Evolutionary conservation across 2,888 invertebrate species (phyloP), one percentile per base, ranked within the genome.

Genomic region (Drosophila recens): DNA sequence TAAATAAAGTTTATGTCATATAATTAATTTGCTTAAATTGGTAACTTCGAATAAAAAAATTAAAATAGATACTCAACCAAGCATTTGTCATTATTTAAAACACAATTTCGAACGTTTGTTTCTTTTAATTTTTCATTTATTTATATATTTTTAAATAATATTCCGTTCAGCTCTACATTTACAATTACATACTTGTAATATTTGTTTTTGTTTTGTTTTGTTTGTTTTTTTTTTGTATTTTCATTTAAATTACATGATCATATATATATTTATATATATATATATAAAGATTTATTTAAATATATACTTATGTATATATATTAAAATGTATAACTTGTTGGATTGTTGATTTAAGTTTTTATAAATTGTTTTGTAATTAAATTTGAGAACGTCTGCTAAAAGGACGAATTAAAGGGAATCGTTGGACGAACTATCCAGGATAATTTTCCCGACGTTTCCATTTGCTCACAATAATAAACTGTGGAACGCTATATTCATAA

Each of bases 161-260:
- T 78, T 75, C 76, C 82, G 76, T 82, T 89, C 88, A 90, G 82
- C 82, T 88, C 88, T 89, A 89, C 88, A 90, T 90, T 89, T 90
- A 89, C 89, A 89, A 88, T 90, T 89, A 90, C 82, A 90, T 88
- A 86, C 69, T 83, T 87, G 87, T 73, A 84, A 75, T 83, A 67
- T 79, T 80, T 75, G 72, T 82, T 79, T 85, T 72, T 52, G 15
- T 59, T 56, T 71, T 75, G 45, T 54, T 62, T 61, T 63, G 65
- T 53, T 57, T 42, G 65, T 53, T 57, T 42, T 72, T 72, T 57
- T 64, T 43, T 64, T 63, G 56, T 63, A 73, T 40, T 64, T 72
- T 72, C 53, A 57, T 67, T 82, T 86, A 75, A 75, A 85, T 80
- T 79, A 83, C 79, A 82, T 71, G 74, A 83, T 72, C 59, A 73